phyloP scores from a whole-genome alignment of 2,113 vertebrate species.

The Ophiodon elongatus region DNA sequence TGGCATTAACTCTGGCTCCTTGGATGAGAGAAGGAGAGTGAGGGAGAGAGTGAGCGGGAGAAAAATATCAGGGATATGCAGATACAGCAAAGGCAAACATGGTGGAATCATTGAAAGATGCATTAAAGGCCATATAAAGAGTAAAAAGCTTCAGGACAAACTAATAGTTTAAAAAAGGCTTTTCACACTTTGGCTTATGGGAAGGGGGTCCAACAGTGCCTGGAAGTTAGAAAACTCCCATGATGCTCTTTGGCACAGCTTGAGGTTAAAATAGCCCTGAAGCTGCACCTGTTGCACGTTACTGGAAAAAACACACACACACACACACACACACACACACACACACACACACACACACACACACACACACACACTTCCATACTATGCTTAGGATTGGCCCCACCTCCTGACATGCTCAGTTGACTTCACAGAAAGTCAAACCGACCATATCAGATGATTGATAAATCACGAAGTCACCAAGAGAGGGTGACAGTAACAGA shows the following conservation, averaged over 20 bases:
- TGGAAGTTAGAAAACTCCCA: constrained; percentile 31
- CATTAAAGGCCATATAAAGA: not conserved
- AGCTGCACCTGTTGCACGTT: constrained; percentile 71
- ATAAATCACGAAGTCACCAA: constrained; percentile 26
- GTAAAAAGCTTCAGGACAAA: not conserved
- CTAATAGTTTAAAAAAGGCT: not conserved
- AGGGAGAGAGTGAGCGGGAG: not conserved
- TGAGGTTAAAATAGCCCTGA: constrained; percentile 72
- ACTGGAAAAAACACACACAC: constrained; percentile 52
- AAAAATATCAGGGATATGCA: constrained; percentile 17
- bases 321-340: constrained; percentile 37
- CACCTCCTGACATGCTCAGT: constrained; percentile 25
- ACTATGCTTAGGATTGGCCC: not conserved
- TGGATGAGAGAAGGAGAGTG: constrained; percentile 7
- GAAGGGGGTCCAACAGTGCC: not conserved
- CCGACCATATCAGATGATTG: constrained; percentile 33
- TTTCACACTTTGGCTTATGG: not conserved
- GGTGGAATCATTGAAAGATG: not conserved
- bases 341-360: constrained; percentile 10
- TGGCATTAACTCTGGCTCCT: constrained; percentile 99
- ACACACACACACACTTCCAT: constrained; percentile 5
- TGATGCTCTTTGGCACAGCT: constrained; percentile 48
- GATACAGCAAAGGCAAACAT: not conserved
- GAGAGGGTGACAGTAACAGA: constrained; percentile 10
- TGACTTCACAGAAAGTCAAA: constrained; percentile 42